Evolutionary conservation across 2,113 vertebrate genomes (phyloP).

Genomic region (Centropus bengalensis): DNA sequence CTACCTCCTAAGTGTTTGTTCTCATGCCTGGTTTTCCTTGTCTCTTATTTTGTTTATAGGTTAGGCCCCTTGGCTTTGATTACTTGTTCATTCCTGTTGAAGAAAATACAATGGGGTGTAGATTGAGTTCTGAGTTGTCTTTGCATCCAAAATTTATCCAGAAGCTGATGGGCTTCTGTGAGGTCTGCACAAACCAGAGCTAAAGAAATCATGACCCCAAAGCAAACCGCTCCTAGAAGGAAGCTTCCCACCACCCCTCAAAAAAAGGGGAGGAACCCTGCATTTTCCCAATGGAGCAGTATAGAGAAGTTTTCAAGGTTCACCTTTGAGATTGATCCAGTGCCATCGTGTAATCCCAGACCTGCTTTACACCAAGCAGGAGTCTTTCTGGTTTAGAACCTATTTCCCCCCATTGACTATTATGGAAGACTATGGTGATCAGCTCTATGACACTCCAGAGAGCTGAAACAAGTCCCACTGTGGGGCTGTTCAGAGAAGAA

Average conservation of each 20-base stretch:
- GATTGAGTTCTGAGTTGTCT: background rate
- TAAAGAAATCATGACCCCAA: background rate
- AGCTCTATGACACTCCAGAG: background rate
- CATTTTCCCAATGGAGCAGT: background rate
- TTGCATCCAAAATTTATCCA: background rate
- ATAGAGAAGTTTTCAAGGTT: background rate
- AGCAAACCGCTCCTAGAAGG: background rate
- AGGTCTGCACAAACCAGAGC: background rate
- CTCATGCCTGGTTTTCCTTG: background rate
- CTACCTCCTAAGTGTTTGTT: background rate
- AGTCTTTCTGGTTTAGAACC: background rate
- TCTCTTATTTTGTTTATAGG: background rate
- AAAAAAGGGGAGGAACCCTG: background rate
- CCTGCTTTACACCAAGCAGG: background rate
- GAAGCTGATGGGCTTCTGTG: background rate
- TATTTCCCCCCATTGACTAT: fast-evolving
- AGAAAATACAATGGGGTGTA: background rate
- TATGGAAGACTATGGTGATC: background rate
- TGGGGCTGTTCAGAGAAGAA: background rate
- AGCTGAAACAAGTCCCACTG: background rate
- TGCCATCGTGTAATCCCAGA: background rate
- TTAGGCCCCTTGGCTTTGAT: background rate
- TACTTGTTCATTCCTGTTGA: background rate
- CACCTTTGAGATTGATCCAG: background rate
- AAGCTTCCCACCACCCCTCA: background rate